phyloP scores from a whole-genome alignment of 2,888 invertebrate species.

The Dolichomitus sp. region DNA sequence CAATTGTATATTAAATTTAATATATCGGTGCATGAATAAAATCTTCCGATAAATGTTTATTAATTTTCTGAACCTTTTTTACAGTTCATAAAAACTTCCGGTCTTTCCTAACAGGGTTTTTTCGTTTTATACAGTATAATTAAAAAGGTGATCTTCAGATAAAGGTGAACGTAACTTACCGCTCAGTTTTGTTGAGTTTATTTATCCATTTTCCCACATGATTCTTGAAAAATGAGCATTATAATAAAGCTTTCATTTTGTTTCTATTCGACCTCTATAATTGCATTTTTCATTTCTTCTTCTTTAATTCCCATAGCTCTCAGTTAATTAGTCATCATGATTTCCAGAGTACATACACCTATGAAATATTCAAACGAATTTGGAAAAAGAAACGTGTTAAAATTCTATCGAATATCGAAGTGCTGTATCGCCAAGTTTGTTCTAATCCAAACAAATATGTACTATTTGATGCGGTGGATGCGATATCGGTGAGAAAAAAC shows the following conservation, averaged over 20 bases:
- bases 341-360: conserved; percentile 12
- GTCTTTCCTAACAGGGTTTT: no score
- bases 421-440: conserved; percentile 19
- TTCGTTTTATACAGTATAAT: no score
- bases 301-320: not conserved
- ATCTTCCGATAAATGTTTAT: no score
- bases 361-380: conserved; percentile 15
- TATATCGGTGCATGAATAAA: no score
- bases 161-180: no score
- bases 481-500: not conserved
- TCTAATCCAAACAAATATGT: conserved; percentile 35
- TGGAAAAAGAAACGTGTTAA: conserved; percentile 5
- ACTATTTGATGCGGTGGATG: conserved; percentile 40
- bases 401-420: not conserved
- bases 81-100: no score
- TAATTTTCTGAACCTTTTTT: no score
- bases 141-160: no score
- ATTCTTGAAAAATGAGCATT: no score
- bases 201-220: not conserved
- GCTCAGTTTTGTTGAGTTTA: not conserved
- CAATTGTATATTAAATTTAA: no score
- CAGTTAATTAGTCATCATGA: not conserved
- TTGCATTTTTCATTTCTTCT: not conserved
- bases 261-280: no score
- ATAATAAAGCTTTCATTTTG: no score